Evolutionary conservation across 2,888 invertebrate genomes (phyloP), one percentile per base, ranked within the genome.

Genomic region (Polydrusus tereticollis): DNA sequence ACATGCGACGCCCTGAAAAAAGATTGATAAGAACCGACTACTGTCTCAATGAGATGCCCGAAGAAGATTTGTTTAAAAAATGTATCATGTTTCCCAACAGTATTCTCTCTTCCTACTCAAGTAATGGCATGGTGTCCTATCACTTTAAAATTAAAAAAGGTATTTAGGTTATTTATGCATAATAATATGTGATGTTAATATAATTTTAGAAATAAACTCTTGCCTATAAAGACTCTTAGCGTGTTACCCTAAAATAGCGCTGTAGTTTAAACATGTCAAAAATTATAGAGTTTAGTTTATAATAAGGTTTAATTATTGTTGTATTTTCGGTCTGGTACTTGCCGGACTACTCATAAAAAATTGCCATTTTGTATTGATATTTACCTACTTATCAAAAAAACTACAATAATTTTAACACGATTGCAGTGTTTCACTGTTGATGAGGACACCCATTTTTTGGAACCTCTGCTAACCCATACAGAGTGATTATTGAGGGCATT

Each of bases 1-100:
- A 82, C 69, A 76, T 77, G 72, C 74, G 78, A n/a, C 78, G 79
- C 63, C 79, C 80, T 3, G 79, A 80, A 66, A 78, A 80, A 60
- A 80, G 78, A 47, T 67, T 83, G 14, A 81, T 81, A 29, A 75
- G 80, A 36, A 80, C 80, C 5, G 82, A 83, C 69, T 73, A 82
- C 52, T 82, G 82, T 60, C 77, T 82, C 43, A 80, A 73, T 33
- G 79, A 81, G 64, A 78, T 79, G 57, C 69, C 77, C 5, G 79
- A 77, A 45, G 81, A 81, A 47, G 80, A 82, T n/a, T 66, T 82
- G 47, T 81, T 79, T 52, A 80, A 80, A 57, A 79, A 80, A 62
- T 80, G 81, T 68, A 80, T 82, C 23, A 75, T 79, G 76, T 78
- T 82, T 67, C 82, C 82, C 0, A 80, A 80, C 57, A 82, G 74